A percentile compares a stretch with the other conserved stretches of the same genome.
phyloP scores from a whole-genome alignment of 2,797 vertebrate species.

The Sparidentex hasta region DNA sequence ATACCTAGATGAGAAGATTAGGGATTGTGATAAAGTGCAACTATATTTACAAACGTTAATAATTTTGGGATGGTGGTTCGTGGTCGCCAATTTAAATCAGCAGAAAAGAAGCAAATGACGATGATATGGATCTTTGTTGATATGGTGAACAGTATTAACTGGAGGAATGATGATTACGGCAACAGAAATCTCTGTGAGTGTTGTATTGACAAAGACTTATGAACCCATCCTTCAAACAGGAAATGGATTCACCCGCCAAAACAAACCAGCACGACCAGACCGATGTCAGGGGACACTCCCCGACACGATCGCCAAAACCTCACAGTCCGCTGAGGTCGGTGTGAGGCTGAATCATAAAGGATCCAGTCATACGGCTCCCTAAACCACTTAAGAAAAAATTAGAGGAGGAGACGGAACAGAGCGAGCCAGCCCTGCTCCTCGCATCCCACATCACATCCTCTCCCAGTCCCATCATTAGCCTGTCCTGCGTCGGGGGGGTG shows the following conservation, averaged over 20 bases:
- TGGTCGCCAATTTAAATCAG: too few species aligned
- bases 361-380: constrained; percentile 28
- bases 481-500: constrained; percentile 21
- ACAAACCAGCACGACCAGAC: constrained; percentile 46
- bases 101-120: too few species aligned
- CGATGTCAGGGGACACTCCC: constrained; percentile 57
- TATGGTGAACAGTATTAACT: neutral
- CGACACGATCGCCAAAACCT: constrained; percentile 49
- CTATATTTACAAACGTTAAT: too few species aligned
- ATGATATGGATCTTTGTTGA: neutral
- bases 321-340: constrained; percentile 44
- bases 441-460: constrained; percentile 60
- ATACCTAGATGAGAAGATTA: too few species aligned
- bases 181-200: neutral
- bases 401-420: constrained; percentile 49
- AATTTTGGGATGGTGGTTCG: too few species aligned
- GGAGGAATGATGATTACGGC: too few species aligned
- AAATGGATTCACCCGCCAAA: constrained; percentile 39
- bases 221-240: constrained; percentile 2
- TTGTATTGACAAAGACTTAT: neutral
- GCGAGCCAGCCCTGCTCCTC: constrained; percentile 33
- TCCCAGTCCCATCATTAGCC: constrained; percentile 46
- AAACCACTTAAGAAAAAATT: constrained; percentile 66
- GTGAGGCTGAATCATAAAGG: constrained; percentile 58
- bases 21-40: too few species aligned